Base-by-base conservation (phyloP, 1,140 invertebrate genomes). In the Platorchestia sp. region DNA sequence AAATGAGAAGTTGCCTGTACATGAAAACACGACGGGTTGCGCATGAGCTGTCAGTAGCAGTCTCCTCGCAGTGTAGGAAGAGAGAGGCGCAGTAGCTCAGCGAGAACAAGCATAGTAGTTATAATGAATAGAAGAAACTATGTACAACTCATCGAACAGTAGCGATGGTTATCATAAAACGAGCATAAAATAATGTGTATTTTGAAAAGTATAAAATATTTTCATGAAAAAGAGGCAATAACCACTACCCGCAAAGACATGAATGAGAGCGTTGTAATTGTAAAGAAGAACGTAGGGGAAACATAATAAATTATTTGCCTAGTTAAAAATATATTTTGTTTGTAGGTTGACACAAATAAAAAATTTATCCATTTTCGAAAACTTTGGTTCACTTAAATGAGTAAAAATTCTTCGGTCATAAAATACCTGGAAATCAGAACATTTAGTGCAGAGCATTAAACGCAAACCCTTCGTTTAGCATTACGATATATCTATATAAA, bases 111-210 rank as follows among this genome's bases (percentile, higher is more conserved):
- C 59, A 27, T 75, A 75, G 59, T 75, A 75, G 7, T 75, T 10
- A 75, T 75, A 75, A 75, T 75, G 59, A 19, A 75, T 75, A 75
- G 59, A 75, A 75, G 59, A 75, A 75, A 75, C 59, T 75, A 75
- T 75, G 59, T 75, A 75, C 59, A 75, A 75, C 59, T 75, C 59
- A 75, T 75, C 59, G 59, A 75, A 75, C 59, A 75, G 10, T 22
- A 75, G 59, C 59, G 59, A 75, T 75, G 59, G 59, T 75, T 75
- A 75, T 75, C 27, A 75, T 75, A 75, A 75, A 75, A 75, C 3
- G 47, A 75, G 1, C 14, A 75, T 75, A 75, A 10, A 75, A 36
- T 75, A 75, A 75, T 36, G 59, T 75, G 59, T 75, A 75, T 75
- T 75, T 22, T 75, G 59, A 75, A 75, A 36, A 19, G 59, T 75